Conservation (phyloP, 2,113 vertebrate species). For the Pseudonaja textilis region DNA sequence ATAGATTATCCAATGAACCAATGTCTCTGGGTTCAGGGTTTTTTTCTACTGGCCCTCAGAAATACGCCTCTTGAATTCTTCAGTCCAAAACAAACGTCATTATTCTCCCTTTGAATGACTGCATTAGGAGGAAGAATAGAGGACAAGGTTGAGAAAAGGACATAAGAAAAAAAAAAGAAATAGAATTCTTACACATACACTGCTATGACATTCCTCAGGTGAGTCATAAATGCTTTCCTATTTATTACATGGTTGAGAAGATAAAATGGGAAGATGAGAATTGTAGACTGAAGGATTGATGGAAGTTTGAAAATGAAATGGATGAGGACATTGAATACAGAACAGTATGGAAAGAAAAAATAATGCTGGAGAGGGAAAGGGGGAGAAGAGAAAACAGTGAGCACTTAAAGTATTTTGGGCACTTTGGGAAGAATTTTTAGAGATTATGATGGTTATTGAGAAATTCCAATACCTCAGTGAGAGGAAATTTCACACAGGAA, state of each 20-base stretch:
- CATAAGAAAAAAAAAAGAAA: background rate
- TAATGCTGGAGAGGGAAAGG: too few species aligned
- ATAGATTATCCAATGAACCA: background rate
- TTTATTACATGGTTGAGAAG: background rate
- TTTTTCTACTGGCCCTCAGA: background rate
- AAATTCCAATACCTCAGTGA: background rate
- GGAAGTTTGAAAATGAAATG: background rate
- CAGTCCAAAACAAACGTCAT: background rate
- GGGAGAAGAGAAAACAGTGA: background rate
- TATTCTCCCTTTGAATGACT: background rate
- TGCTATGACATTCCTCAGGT: background rate
- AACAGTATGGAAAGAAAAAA: background rate
- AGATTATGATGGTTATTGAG: background rate
- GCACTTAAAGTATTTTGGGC: background rate
- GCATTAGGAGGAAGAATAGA: background rate
- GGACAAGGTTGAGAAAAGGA: background rate
- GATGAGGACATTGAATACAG: background rate
- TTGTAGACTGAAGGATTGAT: background rate
- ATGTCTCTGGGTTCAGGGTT: too few species aligned
- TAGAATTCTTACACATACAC: background rate
- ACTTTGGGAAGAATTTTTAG: background rate
- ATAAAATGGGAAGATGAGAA: background rate
- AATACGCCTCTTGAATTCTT: background rate
- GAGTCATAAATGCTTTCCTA: background rate
- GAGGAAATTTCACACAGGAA: background rate